Evolutionary conservation across 2,113 vertebrate species (phyloP).

Genomic region (Vicugna pacos): DNA sequence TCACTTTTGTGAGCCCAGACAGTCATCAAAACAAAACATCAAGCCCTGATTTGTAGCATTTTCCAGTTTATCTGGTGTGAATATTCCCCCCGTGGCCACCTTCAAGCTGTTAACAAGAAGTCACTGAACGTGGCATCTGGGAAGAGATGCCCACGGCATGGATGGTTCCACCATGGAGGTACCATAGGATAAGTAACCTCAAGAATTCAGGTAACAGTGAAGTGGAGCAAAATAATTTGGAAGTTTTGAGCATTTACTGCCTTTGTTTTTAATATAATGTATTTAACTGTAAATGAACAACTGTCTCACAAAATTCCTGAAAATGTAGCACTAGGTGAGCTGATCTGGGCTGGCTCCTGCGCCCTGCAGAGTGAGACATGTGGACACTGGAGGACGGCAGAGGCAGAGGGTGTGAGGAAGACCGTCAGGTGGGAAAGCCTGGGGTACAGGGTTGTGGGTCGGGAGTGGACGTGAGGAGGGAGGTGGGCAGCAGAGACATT

Average conservation of each 20-base stretch:
- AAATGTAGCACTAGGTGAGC: background rate
- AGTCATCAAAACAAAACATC: background rate
- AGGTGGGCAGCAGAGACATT: background rate
- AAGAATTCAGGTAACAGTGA: background rate
- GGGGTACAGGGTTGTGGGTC: background rate
- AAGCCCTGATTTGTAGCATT: background rate
- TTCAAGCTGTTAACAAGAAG: background rate
- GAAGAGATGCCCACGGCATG: background rate
- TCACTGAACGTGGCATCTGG: fast-evolving
- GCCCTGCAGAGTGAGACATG: fast-evolving
- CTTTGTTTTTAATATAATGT: background rate
- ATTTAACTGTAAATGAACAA: background rate
- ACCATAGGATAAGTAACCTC: background rate
- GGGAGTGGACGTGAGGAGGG: fast-evolving
- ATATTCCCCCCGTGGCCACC: background rate
- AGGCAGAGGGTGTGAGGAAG: background rate
- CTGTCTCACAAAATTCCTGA: background rate
- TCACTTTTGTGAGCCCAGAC: background rate
- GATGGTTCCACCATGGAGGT: fast-evolving
- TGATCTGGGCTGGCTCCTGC: background rate
- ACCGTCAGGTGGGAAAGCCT: background rate
- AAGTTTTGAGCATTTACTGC: background rate
- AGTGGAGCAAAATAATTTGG: background rate
- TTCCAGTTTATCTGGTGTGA: background rate
- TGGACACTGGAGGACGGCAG: fast-evolving